Evolutionary conservation across 37 sponge, comb jelly and placozoan species (phyloP).

Genomic region (Diacarnus erythraeanus): DNA sequence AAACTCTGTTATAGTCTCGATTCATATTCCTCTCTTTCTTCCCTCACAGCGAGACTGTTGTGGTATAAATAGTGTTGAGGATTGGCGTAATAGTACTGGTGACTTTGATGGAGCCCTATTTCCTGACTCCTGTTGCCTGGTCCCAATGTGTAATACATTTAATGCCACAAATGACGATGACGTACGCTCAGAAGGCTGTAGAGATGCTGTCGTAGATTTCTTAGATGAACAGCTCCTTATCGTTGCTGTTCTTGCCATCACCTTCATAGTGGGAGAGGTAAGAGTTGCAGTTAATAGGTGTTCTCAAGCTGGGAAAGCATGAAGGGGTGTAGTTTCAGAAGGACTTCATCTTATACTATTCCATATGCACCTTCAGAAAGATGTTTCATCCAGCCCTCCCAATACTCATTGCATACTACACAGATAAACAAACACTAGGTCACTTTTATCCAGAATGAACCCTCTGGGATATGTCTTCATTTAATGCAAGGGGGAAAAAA

Average conservation of each 20-base stretch:
- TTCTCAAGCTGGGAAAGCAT: no score
- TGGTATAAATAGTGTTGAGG: slow-evolving; percentile 13
- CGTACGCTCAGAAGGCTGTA: slow-evolving; percentile 15
- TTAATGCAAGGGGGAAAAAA: no score
- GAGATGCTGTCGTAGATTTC: slow-evolving; percentile 10
- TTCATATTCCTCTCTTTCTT: slow-evolving; percentile 10
- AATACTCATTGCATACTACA: no score
- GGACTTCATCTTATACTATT: no score
- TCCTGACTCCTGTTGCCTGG: slow-evolving; percentile 16
- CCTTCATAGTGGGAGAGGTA: slow-evolving; percentile 67
- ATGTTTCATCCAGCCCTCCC: no score
- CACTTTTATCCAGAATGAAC: no score
- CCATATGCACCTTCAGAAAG: no score
- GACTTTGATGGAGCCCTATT: neutral
- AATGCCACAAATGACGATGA: neutral
- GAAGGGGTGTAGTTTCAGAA: no score
- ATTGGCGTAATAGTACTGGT: neutral
- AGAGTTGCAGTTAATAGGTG: neutral
- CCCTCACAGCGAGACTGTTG: slow-evolving; percentile 29
- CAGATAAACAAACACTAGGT: no score
- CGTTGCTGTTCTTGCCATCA: slow-evolving; percentile 55
- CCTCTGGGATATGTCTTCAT: no score
- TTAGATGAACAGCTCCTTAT: slow-evolving; percentile 48
- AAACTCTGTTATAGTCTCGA: neutral
- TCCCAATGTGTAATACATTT: neutral